Percentiles rank a stretch among this genome's conserved stretches.
Conservation (phyloP, 1,140 invertebrate species). For the Diorhabda carinulata region DNA sequence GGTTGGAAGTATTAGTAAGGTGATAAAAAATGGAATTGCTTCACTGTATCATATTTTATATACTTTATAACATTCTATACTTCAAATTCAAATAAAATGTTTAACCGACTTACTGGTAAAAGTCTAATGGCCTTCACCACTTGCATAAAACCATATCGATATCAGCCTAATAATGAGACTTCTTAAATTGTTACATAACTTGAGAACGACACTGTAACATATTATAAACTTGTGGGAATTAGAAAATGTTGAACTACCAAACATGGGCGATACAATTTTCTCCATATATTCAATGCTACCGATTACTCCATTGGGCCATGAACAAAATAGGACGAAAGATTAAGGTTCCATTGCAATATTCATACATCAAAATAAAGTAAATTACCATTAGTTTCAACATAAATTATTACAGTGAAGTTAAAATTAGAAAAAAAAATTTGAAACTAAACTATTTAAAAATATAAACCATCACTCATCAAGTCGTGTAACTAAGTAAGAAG, state of each 20-base stretch:
- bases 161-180: not conserved
- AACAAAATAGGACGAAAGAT: conserved; percentile 2
- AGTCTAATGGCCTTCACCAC: not conserved
- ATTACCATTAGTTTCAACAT: too few relatives aligned
- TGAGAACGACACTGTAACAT: not conserved
- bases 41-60: too few relatives aligned
- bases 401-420: too few relatives aligned
- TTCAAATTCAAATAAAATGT: too few relatives aligned
- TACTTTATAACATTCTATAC: too few relatives aligned
- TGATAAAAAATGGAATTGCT: too few relatives aligned
- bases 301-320: conserved; percentile 1
- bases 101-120: not conserved
- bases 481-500: too few relatives aligned
- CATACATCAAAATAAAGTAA: too few relatives aligned
- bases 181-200: conserved; percentile 1
- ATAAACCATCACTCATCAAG: too few relatives aligned
- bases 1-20: too few relatives aligned
- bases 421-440: too few relatives aligned
- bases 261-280: not conserved
- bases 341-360: not conserved
- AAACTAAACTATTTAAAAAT: too few relatives aligned
- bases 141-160: conserved; percentile 2
- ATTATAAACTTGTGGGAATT: conserved; percentile 3
- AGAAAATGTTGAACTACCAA: conserved; percentile 2
- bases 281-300: not conserved